Percentiles rank a stretch among this genome's conserved stretches.
phyloP scores from a whole-genome alignment of 2,888 invertebrate genomes.

The Pimpla rufipes region DNA sequence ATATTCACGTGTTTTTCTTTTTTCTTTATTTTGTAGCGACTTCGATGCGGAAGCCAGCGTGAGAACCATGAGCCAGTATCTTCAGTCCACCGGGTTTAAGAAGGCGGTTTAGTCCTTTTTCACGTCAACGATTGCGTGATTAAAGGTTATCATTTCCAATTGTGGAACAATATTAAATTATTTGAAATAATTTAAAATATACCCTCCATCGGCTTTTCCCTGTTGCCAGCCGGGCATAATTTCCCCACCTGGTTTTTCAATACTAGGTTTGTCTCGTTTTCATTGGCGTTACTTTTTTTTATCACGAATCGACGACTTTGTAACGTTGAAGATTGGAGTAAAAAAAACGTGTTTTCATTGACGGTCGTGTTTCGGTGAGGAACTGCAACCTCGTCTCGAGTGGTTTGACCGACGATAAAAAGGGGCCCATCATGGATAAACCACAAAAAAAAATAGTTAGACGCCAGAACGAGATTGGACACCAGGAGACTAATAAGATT shows the following conservation, averaged over 20 bases:
- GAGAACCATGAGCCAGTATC: conserved; percentile 54
- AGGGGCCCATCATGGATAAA: conserved; percentile 69
- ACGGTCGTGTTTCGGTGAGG: not conserved
- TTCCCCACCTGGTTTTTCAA: too few relatives aligned
- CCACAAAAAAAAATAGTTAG: not conserved
- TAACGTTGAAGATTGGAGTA: conserved; percentile 8
- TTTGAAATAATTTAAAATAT: not conserved
- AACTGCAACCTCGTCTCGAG: conserved; percentile 1
- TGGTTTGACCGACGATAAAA: conserved; percentile 75
- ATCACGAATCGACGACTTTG: not conserved
- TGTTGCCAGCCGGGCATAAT: not conserved
- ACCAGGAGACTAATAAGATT: conserved; percentile 70
- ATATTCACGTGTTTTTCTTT: not conserved
- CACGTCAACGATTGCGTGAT: too few relatives aligned
- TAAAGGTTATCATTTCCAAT: not conserved
- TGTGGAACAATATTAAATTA: not conserved
- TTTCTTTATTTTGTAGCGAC: conserved; percentile 17
- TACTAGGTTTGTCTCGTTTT: not conserved
- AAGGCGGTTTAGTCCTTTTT: conserved; percentile 21
- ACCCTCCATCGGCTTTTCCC: not conserved
- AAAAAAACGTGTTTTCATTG: not conserved
- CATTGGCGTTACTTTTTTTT: not conserved
- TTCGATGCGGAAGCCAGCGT: conserved; percentile 60
- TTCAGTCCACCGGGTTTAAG: conserved; percentile 50
- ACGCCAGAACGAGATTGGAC: conserved; percentile 24